Conservation (phyloP, 2,113 vertebrate species). For the Cairina moschata region DNA sequence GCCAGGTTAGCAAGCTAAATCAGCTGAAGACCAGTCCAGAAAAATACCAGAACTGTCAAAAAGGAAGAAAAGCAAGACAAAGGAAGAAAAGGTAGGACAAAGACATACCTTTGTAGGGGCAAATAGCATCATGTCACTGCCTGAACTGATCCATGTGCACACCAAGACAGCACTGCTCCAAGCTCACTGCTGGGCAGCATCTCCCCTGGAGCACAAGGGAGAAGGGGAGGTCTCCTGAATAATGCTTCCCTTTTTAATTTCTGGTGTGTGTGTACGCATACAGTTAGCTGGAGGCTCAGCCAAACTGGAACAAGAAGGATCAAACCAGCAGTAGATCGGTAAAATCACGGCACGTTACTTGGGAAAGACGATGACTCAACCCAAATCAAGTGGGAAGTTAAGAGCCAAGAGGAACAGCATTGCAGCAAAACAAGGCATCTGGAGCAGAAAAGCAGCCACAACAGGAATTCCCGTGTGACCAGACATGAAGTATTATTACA, state of each 20-base stretch:
- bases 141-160: not conserved
- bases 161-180: not conserved
- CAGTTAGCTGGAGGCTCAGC: not conserved
- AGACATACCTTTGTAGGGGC: not conserved
- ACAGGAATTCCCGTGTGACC: slow-evolving; percentile 52
- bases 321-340: not conserved
- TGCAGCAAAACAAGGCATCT: slow-evolving; percentile 55
- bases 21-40: not conserved
- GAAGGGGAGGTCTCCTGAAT: not conserved
- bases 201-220: not conserved
- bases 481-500: slow-evolving; percentile 35
- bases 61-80: not conserved
- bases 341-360: not conserved
- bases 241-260: not conserved
- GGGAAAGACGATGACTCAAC: slow-evolving; percentile 54
- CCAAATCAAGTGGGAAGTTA: slow-evolving; percentile 44
- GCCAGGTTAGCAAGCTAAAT: not conserved
- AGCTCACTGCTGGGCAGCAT: not conserved
- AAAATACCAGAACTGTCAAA: not conserved
- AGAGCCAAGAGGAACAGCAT: slow-evolving; percentile 21
- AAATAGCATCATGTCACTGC: not conserved
- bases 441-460: slow-evolving; percentile 51
- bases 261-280: too few relatives aligned
- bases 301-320: not conserved
- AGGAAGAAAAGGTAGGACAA: not conserved